A percentile compares a stretch with the other conserved stretches of the same genome.
Evolutionary conservation across 2,797 vertebrate genomes (phyloP).

Genomic region (Rhinoraja longicauda): DNA sequence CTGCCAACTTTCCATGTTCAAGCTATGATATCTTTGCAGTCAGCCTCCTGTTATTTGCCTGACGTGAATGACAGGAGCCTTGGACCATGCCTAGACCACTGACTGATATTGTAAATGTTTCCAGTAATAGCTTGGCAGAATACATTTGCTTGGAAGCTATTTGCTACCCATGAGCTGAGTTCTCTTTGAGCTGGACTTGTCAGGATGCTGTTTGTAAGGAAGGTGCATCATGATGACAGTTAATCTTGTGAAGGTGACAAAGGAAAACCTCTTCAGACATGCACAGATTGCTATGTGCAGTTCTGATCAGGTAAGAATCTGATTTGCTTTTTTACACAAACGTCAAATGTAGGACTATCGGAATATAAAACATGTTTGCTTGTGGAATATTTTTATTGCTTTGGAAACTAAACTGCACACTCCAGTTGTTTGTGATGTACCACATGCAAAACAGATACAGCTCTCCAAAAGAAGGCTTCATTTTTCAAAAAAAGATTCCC

Average conservation of each 20-base stretch:
- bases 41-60: not conserved
- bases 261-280: not conserved
- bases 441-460: not conserved
- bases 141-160: not conserved
- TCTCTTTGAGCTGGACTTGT: not conserved
- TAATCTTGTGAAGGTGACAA: not conserved
- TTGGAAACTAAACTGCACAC: not conserved
- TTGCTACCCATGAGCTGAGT: not conserved
- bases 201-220: not conserved
- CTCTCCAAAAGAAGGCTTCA: not conserved
- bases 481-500: not conserved
- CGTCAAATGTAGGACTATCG: not conserved
- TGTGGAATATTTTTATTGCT: not conserved
- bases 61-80: no score
- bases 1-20: not conserved
- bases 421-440: not conserved
- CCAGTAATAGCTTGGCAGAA: not conserved
- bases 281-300: not conserved
- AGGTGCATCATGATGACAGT: not conserved
- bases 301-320: not conserved
- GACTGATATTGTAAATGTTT: not conserved
- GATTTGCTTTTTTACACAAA: not conserved
- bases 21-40: not conserved
- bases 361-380: not conserved
- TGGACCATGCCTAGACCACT: not conserved